phyloP scores from a whole-genome alignment of 2,113 vertebrate species.

The Gymnobelideus leadbeateri region DNA sequence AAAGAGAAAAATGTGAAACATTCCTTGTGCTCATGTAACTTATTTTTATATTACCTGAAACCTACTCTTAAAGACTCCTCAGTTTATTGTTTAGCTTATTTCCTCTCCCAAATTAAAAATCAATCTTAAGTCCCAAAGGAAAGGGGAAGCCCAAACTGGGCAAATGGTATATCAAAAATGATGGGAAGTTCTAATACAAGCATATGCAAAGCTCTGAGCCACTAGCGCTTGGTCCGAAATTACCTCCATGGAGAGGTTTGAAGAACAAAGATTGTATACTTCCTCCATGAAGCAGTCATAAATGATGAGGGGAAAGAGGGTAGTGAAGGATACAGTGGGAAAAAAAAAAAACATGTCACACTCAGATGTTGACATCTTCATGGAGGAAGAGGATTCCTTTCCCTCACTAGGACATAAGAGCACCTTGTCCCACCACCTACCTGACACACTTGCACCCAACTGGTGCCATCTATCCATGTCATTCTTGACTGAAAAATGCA shows the following conservation, averaged over 20 bases:
- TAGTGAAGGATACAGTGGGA: too few relatives aligned
- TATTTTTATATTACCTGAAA: not conserved
- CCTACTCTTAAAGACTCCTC: not conserved
- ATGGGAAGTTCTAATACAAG: too few relatives aligned
- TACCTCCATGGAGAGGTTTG: not conserved
- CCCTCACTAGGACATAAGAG: not conserved
- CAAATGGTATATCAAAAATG: too few relatives aligned
- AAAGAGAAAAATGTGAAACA: not conserved
- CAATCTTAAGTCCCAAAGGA: not conserved
- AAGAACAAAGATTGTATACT: not conserved
- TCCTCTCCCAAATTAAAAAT: slow-evolving; percentile 36
- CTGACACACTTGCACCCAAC: not conserved
- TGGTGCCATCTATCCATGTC: not conserved
- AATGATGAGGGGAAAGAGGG: not conserved
- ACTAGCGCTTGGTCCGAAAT: too few relatives aligned
- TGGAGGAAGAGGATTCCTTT: not conserved
- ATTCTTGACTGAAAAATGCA: not conserved
- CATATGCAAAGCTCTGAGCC: too few relatives aligned
- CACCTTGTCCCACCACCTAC: not conserved
- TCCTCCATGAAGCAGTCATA: not conserved
- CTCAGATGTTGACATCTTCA: not conserved
- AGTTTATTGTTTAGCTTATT: slow-evolving; percentile 3
- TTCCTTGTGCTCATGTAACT: not conserved
- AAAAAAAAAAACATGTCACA: not conserved
- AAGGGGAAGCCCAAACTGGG: not conserved